Conservation (phyloP, 2,797 vertebrate species). For the Gorsachius magnificus region DNA sequence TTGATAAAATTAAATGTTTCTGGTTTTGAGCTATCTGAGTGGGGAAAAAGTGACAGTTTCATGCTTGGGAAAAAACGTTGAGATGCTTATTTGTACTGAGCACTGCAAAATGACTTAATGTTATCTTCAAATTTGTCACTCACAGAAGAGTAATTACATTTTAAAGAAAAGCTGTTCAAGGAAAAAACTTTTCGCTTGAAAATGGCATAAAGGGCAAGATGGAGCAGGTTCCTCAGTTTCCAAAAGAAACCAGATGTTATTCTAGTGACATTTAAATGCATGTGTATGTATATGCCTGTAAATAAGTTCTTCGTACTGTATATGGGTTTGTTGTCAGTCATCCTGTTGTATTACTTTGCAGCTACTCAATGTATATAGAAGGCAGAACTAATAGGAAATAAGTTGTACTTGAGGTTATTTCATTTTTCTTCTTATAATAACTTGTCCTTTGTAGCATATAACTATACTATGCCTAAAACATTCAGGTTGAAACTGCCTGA, state of each 20-base stretch:
- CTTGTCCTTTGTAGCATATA: neutral
- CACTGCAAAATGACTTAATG: neutral
- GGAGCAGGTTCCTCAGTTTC: neutral
- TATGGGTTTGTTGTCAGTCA: neutral
- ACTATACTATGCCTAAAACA: neutral
- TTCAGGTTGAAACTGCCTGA: neutral
- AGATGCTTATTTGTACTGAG: neutral
- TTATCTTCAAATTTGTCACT: slow-evolving; percentile 16
- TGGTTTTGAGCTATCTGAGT: neutral
- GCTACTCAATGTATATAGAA: neutral
- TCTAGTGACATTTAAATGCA: neutral
- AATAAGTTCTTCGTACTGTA: neutral
- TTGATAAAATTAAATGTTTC: slow-evolving; percentile 18
- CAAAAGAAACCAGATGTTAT: neutral
- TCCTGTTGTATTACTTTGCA: neutral
- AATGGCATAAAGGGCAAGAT: neutral
- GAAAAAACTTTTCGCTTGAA: neutral
- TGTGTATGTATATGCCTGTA: neutral
- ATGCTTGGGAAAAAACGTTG: neutral
- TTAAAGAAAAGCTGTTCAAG: neutral
- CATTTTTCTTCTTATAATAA: neutral
- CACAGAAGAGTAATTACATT: neutral
- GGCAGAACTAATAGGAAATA: neutral
- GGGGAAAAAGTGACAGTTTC: neutral
- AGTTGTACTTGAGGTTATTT: neutral